Evolutionary conservation across 2,797 vertebrate genomes (phyloP), one percentile per base, ranked within the genome.

Genomic region (Microcaecilia unicolor): DNA sequence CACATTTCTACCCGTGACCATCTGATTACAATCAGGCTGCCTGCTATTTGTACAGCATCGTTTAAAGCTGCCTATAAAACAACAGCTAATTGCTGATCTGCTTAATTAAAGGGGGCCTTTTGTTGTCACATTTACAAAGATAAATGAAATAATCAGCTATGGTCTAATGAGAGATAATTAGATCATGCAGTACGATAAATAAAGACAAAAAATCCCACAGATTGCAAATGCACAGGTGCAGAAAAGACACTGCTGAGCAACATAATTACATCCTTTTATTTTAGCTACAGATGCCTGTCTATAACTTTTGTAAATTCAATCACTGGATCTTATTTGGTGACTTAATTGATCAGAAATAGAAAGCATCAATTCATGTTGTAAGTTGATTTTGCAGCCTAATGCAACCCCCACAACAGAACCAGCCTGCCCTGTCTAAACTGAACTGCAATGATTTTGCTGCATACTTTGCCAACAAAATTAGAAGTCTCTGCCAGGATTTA

Each of bases 141-240:
- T 76, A 85, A 86, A 89, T 88, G 71, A 82, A 89, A 86, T 86
- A 84, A 88, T 88, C 83, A 86, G 80, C 78, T 82, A 80, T 76
- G 63, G 60, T 60, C 81, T 86, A 85, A 88, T 84, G 82, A 86
- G 83, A 83, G 80, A 86, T 84, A 83, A 87, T 86, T 81, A 80
- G 78, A 87, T 87, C 85, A 84, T 76, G 61, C 55, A 61, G 59
- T 55, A 59, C 34, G 74, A 82, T 83, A 83, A 85, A 86, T 83
- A 84, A 83, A 78, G 74, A 78, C 62, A 64, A 72, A 74, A 74
- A 79, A 74, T 66, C 45, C 57, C 58, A 44, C 54, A 29, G 14
- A 64, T 63, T 58, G 37, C 55, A 38, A 53, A 61, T 73, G 44
- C 41, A 50, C 44, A 43, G 43, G 44, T 55, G 36, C 35, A 35